Evolutionary conservation across 1,140 invertebrate species (phyloP).

Genomic region (Leguminivora glycinivorella): DNA sequence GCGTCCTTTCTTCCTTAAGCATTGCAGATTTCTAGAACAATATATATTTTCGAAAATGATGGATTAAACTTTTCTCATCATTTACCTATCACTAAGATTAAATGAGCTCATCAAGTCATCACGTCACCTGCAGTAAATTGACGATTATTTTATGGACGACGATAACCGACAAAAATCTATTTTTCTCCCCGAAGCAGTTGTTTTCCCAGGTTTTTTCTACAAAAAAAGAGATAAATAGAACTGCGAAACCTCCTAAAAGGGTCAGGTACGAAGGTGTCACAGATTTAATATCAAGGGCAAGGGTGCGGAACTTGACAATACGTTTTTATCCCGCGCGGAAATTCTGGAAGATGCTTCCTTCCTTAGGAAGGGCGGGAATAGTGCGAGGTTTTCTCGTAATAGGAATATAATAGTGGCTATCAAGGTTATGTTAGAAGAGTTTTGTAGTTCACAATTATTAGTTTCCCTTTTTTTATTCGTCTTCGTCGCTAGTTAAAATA

Average conservation of each 20-base stretch:
- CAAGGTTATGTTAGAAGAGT: background rate
- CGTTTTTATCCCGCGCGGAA: background rate
- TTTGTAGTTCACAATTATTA: background rate
- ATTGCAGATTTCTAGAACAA: too few relatives aligned
- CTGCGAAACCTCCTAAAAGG: background rate
- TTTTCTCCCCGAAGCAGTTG: too few relatives aligned
- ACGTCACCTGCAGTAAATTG: too few relatives aligned
- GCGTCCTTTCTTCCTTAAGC: too few relatives aligned
- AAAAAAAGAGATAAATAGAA: background rate
- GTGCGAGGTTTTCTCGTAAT: background rate
- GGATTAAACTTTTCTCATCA: too few relatives aligned
- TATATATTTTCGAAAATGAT: too few relatives aligned
- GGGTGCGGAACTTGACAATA: conserved; percentile 3
- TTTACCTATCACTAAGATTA: too few relatives aligned
- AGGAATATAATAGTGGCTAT: background rate
- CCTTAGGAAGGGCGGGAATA: background rate
- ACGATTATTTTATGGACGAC: too few relatives aligned
- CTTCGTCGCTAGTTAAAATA: too few relatives aligned
- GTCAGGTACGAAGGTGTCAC: background rate
- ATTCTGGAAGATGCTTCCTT: background rate
- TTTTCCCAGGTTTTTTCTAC: background rate
- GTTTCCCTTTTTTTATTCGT: background rate
- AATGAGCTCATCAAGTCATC: too few relatives aligned
- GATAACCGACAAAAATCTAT: too few relatives aligned
- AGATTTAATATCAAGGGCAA: conserved; percentile 8